Evolutionary conservation across 2,888 invertebrate genomes (phyloP).

Genomic region (Chouioia cunea): DNA sequence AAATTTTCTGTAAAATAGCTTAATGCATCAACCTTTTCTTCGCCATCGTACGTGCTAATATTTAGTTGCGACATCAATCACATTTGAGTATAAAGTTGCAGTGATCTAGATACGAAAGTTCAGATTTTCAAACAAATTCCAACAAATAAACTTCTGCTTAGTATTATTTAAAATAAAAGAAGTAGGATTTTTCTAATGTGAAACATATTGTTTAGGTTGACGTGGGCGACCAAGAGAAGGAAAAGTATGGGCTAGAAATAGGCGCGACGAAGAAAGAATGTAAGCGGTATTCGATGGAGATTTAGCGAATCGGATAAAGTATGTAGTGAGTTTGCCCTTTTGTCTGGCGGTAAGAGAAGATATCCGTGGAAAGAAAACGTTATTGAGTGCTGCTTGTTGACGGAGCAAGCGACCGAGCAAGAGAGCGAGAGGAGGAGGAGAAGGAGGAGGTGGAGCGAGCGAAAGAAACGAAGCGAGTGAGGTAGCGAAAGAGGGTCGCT

Average conservation of each 20-base stretch:
- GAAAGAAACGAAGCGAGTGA: neutral
- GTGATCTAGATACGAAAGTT: too few species aligned
- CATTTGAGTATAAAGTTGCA: too few species aligned
- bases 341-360: slow-evolving; percentile 29
- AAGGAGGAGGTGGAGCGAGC: slow-evolving; percentile 25
- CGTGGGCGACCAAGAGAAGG: too few species aligned
- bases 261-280: slow-evolving; percentile 34
- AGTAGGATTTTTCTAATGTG: too few species aligned
- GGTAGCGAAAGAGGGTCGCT: slow-evolving; percentile 4
- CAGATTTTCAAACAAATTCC: too few species aligned
- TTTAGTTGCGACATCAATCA: too few species aligned
- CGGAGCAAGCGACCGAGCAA: slow-evolving; percentile 50
- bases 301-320: slow-evolving; percentile 45
- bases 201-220: too few species aligned
- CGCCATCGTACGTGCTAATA: too few species aligned
- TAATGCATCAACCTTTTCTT: too few species aligned
- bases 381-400: slow-evolving; percentile 57
- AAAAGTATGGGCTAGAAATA: neutral
- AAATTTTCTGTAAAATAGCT: too few species aligned
- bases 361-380: slow-evolving; percentile 58
- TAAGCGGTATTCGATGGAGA: slow-evolving; percentile 44
- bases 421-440: slow-evolving; percentile 18
- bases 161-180: too few species aligned
- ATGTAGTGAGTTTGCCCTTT: slow-evolving; percentile 45
- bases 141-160: too few species aligned